phyloP scores from a whole-genome alignment of 1,140 invertebrate species.

The Drosophila carrolli region DNA sequence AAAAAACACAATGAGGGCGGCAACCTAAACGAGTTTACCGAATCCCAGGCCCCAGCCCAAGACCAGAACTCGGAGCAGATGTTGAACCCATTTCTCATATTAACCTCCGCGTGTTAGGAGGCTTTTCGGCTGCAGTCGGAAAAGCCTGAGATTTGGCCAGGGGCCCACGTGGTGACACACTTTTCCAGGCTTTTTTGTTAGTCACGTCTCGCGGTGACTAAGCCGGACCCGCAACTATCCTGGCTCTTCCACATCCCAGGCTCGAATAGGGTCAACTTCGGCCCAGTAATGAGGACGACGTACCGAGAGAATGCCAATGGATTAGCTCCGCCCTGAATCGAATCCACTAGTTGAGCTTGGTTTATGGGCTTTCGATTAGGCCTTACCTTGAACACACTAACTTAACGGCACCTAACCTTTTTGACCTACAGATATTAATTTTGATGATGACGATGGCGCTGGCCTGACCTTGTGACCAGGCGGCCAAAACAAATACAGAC shows the following conservation, averaged over 20 bases:
- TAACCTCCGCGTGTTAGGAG: constrained; percentile 48
- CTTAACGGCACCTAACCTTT: constrained; percentile 32
- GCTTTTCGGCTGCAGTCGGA: constrained; percentile 21
- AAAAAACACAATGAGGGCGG: constrained; percentile 66
- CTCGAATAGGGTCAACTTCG: constrained; percentile 24
- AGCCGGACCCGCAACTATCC: constrained; percentile 12
- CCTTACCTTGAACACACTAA: constrained; percentile 33
- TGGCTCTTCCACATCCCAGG: constrained; percentile 27
- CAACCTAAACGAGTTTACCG: constrained; percentile 71
- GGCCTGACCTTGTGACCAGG: constrained; percentile 45
- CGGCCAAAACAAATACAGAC: constrained; percentile 39
- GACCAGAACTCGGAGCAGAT: constrained; percentile 58
- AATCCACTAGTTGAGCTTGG: constrained; percentile 35
- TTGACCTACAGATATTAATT: constrained; percentile 49
- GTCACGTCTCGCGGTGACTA: constrained; percentile 36
- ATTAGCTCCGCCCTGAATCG: constrained; percentile 38
- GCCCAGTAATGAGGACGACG: constrained; percentile 41
- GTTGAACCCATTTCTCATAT: constrained; percentile 72
- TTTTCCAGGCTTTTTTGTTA: constrained; percentile 48
- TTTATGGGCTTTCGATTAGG: constrained; percentile 20
- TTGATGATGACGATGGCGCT: constrained; percentile 22
- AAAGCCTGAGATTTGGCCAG: constrained; percentile 36
- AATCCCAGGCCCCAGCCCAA: constrained; percentile 27
- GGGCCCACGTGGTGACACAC: constrained; percentile 62
- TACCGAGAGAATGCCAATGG: constrained; percentile 32